Base-by-base conservation (phyloP, 2,113 vertebrate genomes). In the Junco hyemalis region DNA sequence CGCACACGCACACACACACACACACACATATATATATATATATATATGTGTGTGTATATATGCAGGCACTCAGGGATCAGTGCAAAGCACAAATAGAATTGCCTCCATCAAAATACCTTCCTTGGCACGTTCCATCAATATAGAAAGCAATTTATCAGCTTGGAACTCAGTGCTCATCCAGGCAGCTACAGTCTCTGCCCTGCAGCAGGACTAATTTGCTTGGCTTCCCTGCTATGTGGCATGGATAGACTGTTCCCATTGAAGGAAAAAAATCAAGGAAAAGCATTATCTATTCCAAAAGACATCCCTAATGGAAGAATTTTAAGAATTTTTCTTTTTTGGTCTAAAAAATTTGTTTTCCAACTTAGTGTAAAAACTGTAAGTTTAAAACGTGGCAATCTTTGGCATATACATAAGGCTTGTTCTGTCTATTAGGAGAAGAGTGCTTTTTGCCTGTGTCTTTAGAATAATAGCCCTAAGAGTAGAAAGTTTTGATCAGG, bases 1-100 rank as follows among this genome's bases (percentile, higher is more conserved):
- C 1, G 6, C 4, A 25, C 1, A 51, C 5, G 33, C 9, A 24
- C 14, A n/a, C 12, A 31, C 33, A 48, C 11, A 29, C 6, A 29
- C 6, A 18, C 2, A 23, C 1, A 8, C 2, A 21, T 40, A 40
- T 40, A 11, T 42, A 42, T 42, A 14, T 42, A 42, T 42, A 17
- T 10, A 25, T 18, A 6, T 13, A 20, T 15, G 11, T 25, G n/a
- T n/a, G n/a, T n/a, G n/a, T n/a, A n/a, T n/a, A n/a, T n/a, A 44
- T 15, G 2, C 14, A 51, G 11, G 12, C 8, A 56, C 3, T 81
- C 28, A 74, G 17, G 33, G 19, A 61, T 53, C 42, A 88, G 14
- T 48, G 11, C 7, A 78, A 89, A 45, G 50, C 9, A 29, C 21
- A 64, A 85, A 61, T 11, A 79, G 14, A 79, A 64, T 15, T 47